Evolutionary conservation across 2,797 vertebrate genomes (phyloP).

Genomic region (Eurystomus glaucurus): DNA sequence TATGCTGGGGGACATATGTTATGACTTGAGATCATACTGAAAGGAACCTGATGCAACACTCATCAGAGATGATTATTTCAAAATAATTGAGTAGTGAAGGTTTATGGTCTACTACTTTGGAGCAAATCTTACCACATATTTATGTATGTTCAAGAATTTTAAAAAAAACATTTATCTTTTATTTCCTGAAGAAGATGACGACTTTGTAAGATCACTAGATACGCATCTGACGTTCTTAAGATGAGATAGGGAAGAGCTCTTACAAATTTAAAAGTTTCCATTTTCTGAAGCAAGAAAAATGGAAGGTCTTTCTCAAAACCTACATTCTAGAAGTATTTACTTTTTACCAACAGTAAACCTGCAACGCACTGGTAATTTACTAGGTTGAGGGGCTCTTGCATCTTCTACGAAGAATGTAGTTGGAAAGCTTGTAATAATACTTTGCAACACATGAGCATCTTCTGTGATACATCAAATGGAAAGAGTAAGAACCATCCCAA

Average conservation of each 20-base stretch:
- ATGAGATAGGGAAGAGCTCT: not conserved
- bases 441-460: not conserved
- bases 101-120: not conserved
- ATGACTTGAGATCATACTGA: not conserved
- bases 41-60: not conserved
- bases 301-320: not conserved
- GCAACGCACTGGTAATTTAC: not conserved
- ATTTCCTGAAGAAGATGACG: not conserved
- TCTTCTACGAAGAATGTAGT: not conserved
- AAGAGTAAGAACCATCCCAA: not conserved
- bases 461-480: not conserved
- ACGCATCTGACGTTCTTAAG: not conserved
- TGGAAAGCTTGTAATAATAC: not conserved
- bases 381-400: not conserved
- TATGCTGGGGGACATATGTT: fast-evolving
- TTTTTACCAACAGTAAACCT: not conserved
- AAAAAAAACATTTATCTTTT: not conserved
- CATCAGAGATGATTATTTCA: not conserved
- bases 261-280: not conserved
- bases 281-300: not conserved
- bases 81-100: not conserved
- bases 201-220: not conserved
- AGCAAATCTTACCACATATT: not conserved
- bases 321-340: not conserved
- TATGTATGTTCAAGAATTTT: not conserved